Conservation (phyloP, 2,888 invertebrate species). For the Drepanosiphum platanoidis region DNA sequence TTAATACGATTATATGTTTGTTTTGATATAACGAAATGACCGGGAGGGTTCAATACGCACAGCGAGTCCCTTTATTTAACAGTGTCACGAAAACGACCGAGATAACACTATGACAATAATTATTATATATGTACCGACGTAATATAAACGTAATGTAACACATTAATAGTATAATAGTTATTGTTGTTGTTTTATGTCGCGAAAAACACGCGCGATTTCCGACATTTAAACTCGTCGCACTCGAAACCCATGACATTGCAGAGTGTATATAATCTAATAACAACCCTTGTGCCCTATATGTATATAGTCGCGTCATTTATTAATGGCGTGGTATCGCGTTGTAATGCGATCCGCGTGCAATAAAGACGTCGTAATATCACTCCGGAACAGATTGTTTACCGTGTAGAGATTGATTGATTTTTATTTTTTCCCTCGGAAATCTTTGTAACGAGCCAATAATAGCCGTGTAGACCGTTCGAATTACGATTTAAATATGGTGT, state of each 20-base stretch:
- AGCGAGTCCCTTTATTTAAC: neutral
- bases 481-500: conserved; percentile 50
- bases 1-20: neutral
- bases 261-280: neutral
- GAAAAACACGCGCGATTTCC: conserved; percentile 6
- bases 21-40: neutral
- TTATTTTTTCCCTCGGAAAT: conserved; percentile 1
- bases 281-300: conserved; percentile 8
- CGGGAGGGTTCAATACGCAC: neutral
- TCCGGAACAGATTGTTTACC: conserved; percentile 34
- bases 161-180: neutral
- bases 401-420: conserved; percentile 28
- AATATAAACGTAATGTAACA: neutral
- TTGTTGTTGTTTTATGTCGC: conserved; percentile 7
- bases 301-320: too few species aligned
- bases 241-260: neutral
- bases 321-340: neutral
- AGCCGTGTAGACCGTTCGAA: conserved; percentile 29
- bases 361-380: conserved; percentile 19
- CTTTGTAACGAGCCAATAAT: conserved; percentile 47
- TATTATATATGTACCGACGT: neutral
- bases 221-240: neutral
- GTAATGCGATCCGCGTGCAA: neutral
- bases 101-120: neutral
- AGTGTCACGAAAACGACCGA: neutral